Conservation (phyloP, 92 coral and sea anemone species). For the Scolanthus callimorphus region DNA sequence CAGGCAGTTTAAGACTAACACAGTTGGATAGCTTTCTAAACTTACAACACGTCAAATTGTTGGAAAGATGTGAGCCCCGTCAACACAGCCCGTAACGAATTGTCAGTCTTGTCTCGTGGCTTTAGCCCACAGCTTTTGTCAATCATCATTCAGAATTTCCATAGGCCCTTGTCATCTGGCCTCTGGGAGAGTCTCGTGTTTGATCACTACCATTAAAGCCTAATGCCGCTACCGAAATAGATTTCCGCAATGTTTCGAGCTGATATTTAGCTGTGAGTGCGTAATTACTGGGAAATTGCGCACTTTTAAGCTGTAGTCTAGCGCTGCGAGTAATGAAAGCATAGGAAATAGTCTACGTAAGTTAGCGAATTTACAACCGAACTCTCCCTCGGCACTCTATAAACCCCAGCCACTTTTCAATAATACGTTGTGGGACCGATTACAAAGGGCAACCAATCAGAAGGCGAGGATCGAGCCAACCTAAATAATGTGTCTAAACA, state of each 20-base stretch:
- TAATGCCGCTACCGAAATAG: not conserved
- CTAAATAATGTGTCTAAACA: slow-evolving; percentile 99
- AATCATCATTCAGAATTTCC: slow-evolving; percentile 99
- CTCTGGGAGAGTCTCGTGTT: slow-evolving; percentile 61
- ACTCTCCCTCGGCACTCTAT: slow-evolving; percentile 86
- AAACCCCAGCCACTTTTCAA: slow-evolving; percentile 95
- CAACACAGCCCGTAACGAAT: slow-evolving; percentile 99
- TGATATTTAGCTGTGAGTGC: slow-evolving; percentile 5
- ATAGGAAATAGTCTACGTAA: slow-evolving; percentile 26
- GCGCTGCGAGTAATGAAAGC: not conserved
- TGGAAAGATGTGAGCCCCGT: slow-evolving; percentile 99
- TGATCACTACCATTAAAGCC: slow-evolving; percentile 45
- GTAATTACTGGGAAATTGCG: slow-evolving; percentile 20
- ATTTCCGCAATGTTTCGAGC: slow-evolving; percentile 8
- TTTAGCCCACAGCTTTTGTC: slow-evolving; percentile 99
- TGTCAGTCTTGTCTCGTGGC: slow-evolving; percentile 99
- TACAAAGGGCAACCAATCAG: slow-evolving; percentile 90
- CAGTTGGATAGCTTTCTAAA: slow-evolving; percentile 99
- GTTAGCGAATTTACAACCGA: slow-evolving; percentile 54
- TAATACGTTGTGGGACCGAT: slow-evolving; percentile 99
- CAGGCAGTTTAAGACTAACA: slow-evolving; percentile 99
- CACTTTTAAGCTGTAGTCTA: not conserved
- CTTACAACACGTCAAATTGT: slow-evolving; percentile 99
- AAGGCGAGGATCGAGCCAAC: slow-evolving; percentile 74
- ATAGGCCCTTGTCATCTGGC: slow-evolving; percentile 91